Percentiles rank a stretch among this genome's conserved stretches.
phyloP scores from a whole-genome alignment of 2,888 invertebrate species.

The Harpalus rubripes region DNA sequence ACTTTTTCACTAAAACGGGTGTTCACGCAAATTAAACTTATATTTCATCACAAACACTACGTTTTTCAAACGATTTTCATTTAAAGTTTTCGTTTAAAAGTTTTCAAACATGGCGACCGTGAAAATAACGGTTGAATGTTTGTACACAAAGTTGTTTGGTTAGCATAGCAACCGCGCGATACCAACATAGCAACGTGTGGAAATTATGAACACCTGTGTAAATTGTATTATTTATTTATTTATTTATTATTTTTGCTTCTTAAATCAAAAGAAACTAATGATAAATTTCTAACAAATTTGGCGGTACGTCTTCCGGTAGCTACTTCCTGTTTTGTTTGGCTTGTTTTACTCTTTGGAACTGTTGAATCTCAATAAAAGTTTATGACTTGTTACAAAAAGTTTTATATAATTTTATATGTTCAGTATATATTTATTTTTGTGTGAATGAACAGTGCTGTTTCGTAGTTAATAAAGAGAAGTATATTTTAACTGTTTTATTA shows the following conservation, averaged over 20 bases:
- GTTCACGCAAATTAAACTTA: neutral
- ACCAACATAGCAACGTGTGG: too few relatives aligned
- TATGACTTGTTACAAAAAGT: slow-evolving; percentile 61
- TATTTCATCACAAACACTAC: too few relatives aligned
- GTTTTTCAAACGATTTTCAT: too few relatives aligned
- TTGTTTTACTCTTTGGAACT: neutral
- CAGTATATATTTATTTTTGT: slow-evolving; percentile 65
- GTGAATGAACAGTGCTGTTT: slow-evolving; percentile 65
- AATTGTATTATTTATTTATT: neutral
- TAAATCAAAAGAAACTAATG: neutral
- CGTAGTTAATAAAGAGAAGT: slow-evolving; percentile 61
- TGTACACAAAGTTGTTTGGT: too few relatives aligned
- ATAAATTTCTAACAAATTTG: neutral
- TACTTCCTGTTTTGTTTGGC: neutral
- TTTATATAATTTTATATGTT: slow-evolving; percentile 66
- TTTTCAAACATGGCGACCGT: too few relatives aligned
- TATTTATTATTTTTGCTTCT: neutral
- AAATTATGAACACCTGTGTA: neutral
- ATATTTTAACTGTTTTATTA: slow-evolving; percentile 50
- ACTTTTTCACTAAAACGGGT: neutral
- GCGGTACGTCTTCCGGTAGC: neutral
- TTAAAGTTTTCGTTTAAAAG: too few relatives aligned
- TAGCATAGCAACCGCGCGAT: too few relatives aligned
- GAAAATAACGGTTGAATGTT: too few relatives aligned
- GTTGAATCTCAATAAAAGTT: slow-evolving; percentile 42